Percentiles rank a stretch among this genome's conserved stretches.
These are phyloP conservation scores for Tillus elongatus DNA, from an alignment of 2,888 invertebrate genomes.

Conservation along the genomic window DNA sequence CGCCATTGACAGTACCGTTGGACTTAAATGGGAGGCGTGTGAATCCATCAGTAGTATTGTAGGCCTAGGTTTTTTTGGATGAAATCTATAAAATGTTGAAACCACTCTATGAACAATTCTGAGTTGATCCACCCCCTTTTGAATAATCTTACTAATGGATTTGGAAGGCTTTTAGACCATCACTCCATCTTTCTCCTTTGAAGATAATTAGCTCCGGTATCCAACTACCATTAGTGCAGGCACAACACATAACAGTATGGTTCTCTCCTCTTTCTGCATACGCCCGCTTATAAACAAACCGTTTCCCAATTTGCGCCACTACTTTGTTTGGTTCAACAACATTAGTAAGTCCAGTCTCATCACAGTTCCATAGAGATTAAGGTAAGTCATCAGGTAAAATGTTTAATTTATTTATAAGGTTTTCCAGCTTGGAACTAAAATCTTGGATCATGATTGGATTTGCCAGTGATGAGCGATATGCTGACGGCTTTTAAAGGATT, in stretches of 20 bases:
- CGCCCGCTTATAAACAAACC: neutral
- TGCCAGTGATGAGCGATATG: neutral
- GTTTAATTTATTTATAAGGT: neutral
- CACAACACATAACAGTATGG: neutral
- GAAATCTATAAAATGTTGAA: neutral
- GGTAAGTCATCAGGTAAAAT: conserved; percentile 1
- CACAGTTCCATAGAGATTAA: neutral
- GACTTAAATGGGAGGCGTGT: neutral
- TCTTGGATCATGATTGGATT: neutral
- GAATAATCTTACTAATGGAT: too few relatives aligned
- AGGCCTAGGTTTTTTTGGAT: neutral
- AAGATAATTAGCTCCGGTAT: neutral
- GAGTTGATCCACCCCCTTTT: neutral
- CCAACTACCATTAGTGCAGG: neutral
- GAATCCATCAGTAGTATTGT: neutral
- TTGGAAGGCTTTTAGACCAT: neutral
- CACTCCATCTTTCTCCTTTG: conserved; percentile 1
- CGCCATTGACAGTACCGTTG: neutral
- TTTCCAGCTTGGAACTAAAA: neutral
- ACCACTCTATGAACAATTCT: neutral
- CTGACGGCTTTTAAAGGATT: neutral
- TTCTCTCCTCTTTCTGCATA: neutral
- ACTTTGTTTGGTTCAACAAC: neutral
- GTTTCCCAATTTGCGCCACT: neutral
- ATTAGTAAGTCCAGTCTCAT: neutral